phyloP scores from a whole-genome alignment of 2,888 invertebrate species.

The Agrotis puta region DNA sequence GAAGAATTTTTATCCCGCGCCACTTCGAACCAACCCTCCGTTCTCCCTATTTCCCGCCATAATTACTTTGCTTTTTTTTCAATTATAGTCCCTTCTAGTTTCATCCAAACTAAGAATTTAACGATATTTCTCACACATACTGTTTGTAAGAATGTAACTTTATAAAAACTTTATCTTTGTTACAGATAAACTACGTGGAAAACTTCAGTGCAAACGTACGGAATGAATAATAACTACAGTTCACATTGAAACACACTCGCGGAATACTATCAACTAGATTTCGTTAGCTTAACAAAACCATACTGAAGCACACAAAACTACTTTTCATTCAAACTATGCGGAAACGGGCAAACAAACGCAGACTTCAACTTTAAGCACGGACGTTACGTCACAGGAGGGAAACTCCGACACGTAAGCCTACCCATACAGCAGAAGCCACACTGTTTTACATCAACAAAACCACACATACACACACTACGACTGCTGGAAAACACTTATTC shows the following conservation, averaged over 20 bases:
- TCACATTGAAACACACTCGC: constrained; percentile 70
- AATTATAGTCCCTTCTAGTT: neutral
- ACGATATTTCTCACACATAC: neutral
- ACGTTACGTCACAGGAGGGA: constrained; percentile 79
- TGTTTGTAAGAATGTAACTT: neutral
- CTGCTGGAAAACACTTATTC: constrained; percentile 63
- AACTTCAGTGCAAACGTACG: constrained; percentile 75
- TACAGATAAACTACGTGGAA: constrained; percentile 75
- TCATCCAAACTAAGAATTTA: neutral
- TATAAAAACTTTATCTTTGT: constrained; percentile 68
- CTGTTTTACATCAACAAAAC: constrained; percentile 64
- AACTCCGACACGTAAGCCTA: constrained; percentile 71
- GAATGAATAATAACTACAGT: constrained; percentile 64
- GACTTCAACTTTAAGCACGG: constrained; percentile 77
- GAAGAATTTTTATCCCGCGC: no score
- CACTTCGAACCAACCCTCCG: no score
- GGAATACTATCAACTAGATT: constrained; percentile 77
- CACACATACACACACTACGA: constrained; percentile 60
- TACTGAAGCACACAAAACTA: constrained; percentile 76
- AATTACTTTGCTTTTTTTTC: no score
- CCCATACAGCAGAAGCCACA: constrained; percentile 66
- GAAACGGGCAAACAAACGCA: constrained; percentile 79
- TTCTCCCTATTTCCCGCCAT: no score
- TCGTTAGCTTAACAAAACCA: constrained; percentile 79
- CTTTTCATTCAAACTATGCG: constrained; percentile 84